Base-by-base conservation (phyloP, 2,888 invertebrate genomes). In the Nomada flava region DNA sequence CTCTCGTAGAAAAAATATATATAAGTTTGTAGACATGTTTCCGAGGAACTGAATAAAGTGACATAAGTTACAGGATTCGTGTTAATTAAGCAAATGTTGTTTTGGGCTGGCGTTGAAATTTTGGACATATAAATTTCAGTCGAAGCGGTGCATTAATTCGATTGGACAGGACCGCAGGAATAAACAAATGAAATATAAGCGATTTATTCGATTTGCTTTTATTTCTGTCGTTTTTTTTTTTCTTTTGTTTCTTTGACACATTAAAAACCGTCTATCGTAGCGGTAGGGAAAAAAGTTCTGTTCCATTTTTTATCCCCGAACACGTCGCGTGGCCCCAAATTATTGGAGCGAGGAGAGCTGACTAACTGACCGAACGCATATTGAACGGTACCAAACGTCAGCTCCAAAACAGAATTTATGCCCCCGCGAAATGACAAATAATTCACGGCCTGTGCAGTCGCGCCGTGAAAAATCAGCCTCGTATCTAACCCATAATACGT, bases 321-420 rank as follows among this genome's bases (percentile, higher is more conserved):
- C 63, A 36, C 55, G 59, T 71, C 64, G 68, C 52, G 36, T 36
- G 62, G 47, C 65, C 50, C 47, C 47, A 53, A 70, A 79, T 79
- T 83, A 84, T 73, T 71, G 78, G 73, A 18, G 50, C 55, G 68
- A 53, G 67, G 26, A 53, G 47, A 72, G 69, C 36, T 7, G 70
- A 82, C 64, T 76, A 72, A 73, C 82, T 77, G 69, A 70, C 76
- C 85, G 79, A 84, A 76, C 76, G 78, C 73, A 72, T 82, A 84
- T 85, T 60, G 84, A 84, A 81, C 85, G 82, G 60, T 82, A 71
- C 69, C 78, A 50, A 79, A 76, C 63, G 85, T 85, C 86, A 83
- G 53, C 42, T 59, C 70, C 73, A 83, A 86, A 86, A 75, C 76
- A 71, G 78, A 83, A 88, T 88, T 88, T 86, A 88, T 85, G 79